Evolutionary conservation across 2,113 vertebrate genomes (phyloP), one percentile per base, ranked within the genome.

Genomic region (Psammodynastes pulverulentus): DNA sequence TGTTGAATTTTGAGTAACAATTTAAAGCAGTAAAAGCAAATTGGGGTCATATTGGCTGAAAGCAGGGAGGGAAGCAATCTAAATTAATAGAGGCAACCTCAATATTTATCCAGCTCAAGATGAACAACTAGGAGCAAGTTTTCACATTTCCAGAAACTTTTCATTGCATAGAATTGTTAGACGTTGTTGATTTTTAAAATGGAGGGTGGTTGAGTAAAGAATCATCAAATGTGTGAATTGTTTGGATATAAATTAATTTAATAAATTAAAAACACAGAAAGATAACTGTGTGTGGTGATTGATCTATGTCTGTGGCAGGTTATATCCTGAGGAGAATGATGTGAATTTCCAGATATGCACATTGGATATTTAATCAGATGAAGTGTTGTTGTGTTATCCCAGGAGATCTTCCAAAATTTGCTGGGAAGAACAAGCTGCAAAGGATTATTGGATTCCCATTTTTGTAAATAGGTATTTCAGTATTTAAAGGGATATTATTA

Each of bases 1-100:
- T 26, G 10, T 62, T 92, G 91, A 94, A 92, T 91, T 94, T 51
- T 92, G 8, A 8, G 85, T 39, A 94, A 84, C 62, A 52, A 88
- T 56, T 90, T 19, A 88, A 91, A 58, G 26, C 26, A 86, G 2
- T 39, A 94, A 39, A 91, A 56, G 0, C 1, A 49, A 72, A 79
- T 79, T 43, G 72, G 34, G 17, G 72, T 79, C 72, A 79, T 43
- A 79, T 21, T 79, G 72, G 19, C 7, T 43, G 72, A 39, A 39
- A 6, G 67, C 0, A 17, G n/a, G 67, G n/a, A 72, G 34, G 34
- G 21, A 19, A 39, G 17, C 34, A 79, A 79, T 79, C 67, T 79
- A 79, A 39, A 79, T 39, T 39, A 79, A 39, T 39, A 79, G 15
- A 79, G 67, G 6, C 2, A 79, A 79, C 34, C 39, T 39, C 67